phyloP scores from a whole-genome alignment of 2,888 invertebrate genomes.

The Heliconius hortense region DNA sequence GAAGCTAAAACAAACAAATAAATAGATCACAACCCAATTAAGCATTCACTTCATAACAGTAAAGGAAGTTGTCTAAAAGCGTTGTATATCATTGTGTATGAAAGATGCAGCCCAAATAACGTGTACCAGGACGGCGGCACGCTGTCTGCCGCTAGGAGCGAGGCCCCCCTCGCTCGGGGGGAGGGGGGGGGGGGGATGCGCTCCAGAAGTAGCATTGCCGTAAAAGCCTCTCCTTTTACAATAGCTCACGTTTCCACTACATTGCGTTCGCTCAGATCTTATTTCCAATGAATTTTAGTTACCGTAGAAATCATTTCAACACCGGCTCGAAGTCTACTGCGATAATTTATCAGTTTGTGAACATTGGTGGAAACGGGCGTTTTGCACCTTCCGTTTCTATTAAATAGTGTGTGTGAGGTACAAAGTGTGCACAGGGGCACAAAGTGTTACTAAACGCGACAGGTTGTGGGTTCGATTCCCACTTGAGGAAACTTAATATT shows the following conservation, averaged over 20 bases:
- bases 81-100: too few species aligned
- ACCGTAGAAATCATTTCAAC: constrained; percentile 51
- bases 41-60: too few species aligned
- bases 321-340: constrained; percentile 29
- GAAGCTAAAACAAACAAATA: too few species aligned
- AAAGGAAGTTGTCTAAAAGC: too few species aligned
- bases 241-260: constrained; percentile 70
- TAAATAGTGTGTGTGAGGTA: too few species aligned
- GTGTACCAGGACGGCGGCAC: constrained; percentile 43
- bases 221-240: constrained; percentile 63
- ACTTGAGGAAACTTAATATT: too few species aligned
- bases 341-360: constrained; percentile 36
- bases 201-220: constrained; percentile 45
- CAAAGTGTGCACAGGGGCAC: too few species aligned
- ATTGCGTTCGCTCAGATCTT: constrained; percentile 64
- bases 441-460: too few species aligned
- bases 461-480: too few species aligned
- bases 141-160: constrained; percentile 43
- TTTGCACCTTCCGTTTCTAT: constrained; percentile 19
- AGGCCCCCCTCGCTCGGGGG: not conserved
- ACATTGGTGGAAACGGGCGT: constrained; percentile 26
- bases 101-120: too few species aligned
- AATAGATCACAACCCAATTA: too few species aligned
- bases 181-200: constrained; percentile 31
- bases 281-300: constrained; percentile 66